Conservation (phyloP, 2,888 invertebrate species). For the Gnatocerus cornutus region DNA sequence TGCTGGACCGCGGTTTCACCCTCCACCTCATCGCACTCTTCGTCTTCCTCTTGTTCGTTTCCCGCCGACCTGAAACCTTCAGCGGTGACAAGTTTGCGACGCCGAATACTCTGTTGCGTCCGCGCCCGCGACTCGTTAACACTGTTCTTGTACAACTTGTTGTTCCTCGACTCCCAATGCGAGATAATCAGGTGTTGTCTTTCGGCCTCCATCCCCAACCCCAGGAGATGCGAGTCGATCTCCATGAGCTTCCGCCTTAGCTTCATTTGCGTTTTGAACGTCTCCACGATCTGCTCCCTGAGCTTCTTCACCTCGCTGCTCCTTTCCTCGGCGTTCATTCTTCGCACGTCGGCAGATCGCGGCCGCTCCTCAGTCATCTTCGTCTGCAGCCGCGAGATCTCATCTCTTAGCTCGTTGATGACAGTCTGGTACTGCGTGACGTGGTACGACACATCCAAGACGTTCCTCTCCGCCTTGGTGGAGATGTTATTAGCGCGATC, state of each 20-base stretch:
- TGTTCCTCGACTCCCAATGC: conserved; percentile 91
- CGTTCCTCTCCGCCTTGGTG: conserved; percentile 80
- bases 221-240: conserved; percentile 90
- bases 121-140: conserved; percentile 75
- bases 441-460: conserved; percentile 76
- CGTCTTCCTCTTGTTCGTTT: conserved; percentile 64
- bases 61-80: conserved; percentile 68
- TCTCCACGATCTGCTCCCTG: conserved; percentile 89
- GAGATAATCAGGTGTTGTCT: conserved; percentile 90
- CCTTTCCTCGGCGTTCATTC: conserved; percentile 64
- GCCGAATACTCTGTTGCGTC: conserved; percentile 75
- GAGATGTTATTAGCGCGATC: conserved; percentile 95
- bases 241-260: conserved; percentile 90
- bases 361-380: conserved; percentile 85
- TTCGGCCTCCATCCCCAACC: conserved; percentile 91
- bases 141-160: conserved; percentile 79
- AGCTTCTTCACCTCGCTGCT: conserved; percentile 75
- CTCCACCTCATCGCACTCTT: conserved; percentile 70
- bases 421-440: conserved; percentile 90
- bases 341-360: conserved; percentile 71
- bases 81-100: conserved; percentile 61
- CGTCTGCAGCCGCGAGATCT: conserved; percentile 85
- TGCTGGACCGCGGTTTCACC: conserved; percentile 83
- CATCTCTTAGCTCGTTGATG: conserved; percentile 87
- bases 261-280: conserved; percentile 95